Base-by-base conservation (phyloP, 2,888 invertebrate genomes). In the Ptychoptera albimana region DNA sequence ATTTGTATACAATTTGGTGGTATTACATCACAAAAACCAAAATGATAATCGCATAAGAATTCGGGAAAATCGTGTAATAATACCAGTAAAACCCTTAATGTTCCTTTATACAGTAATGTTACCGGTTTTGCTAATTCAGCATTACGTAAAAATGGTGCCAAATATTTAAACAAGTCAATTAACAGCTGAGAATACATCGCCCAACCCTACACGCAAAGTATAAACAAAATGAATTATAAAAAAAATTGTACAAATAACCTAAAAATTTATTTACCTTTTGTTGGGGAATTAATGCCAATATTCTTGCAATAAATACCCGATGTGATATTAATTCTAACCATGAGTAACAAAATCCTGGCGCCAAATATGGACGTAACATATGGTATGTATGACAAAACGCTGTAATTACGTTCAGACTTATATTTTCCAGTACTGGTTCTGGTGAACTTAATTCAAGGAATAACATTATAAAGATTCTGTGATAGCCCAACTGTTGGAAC, bases 1-100 rank as follows among this genome's bases (percentile, higher is more conserved):
- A 99, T 92, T 65, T 89, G 97, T 53, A 98, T 94, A 67, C 98
- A 98, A 64, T 98, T 98, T 4, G 97, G 92, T 39, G 98, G 97
- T 55, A 99, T 97, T 48, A 92, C 94, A 65, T 99, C 98, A 64
- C 98, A 97, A 69, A 99, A 94, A 38, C 91, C 89, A 63, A 97
- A 97, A 64, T 98, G 96, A 65, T 96, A 97, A 63, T 99, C 98
- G 66, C 97, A 97, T 42, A 99, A 73, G 64, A 99, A 94, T 68
- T 99, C 98, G 0, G 98, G 98, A 64, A 99, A 99, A 63, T 99
- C 98, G 61, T 99, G 98, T 10, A 98, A 72, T 30, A 99, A 69
- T 0, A 99, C 94, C 35, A 98, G 71, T 42, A 99, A 71, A 8
- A 99, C 92, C 50, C 96, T 78, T 39, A 98, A 69, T 0, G 94